Conservation (phyloP, 2,888 invertebrate species). For the Catocala nupta region DNA sequence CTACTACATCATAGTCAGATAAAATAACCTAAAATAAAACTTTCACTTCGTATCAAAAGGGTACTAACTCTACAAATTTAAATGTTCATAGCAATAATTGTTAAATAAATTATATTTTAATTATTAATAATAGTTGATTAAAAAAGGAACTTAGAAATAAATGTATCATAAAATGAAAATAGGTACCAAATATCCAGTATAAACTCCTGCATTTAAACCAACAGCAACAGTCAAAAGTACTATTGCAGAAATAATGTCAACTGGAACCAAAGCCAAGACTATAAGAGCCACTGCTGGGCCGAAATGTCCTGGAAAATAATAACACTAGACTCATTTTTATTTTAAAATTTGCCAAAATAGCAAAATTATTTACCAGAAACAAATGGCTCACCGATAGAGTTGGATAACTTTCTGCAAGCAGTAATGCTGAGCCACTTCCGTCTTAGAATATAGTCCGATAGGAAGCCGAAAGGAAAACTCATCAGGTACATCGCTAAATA, state of each 20-base stretch:
- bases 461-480: constrained; percentile 54
- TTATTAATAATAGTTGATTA: background rate
- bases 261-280: constrained; percentile 84
- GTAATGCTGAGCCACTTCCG: constrained; percentile 77
- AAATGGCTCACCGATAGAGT: constrained; percentile 53
- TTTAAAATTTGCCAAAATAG: too few relatives aligned
- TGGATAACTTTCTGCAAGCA: constrained; percentile 66
- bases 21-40: too few relatives aligned
- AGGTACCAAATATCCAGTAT: constrained; percentile 89
- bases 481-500: constrained; percentile 90
- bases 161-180: too few relatives aligned
- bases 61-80: too few relatives aligned
- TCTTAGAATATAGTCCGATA: constrained; percentile 85
- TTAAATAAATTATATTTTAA: background rate
- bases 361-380: too few relatives aligned
- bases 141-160: background rate
- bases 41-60: too few relatives aligned
- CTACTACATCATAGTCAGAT: too few relatives aligned
- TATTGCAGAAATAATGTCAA: constrained; percentile 83
- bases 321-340: too few relatives aligned
- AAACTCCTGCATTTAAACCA: constrained; percentile 90
- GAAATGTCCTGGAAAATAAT: constrained; percentile 48
- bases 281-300: constrained; percentile 89
- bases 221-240: constrained; percentile 89
- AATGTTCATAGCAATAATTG: too few relatives aligned